Percentiles rank a stretch among this genome's conserved stretches.
These are phyloP conservation scores for Epizoanthus illoricatus DNA, from an alignment of 92 coral and sea anemone species.

Conservation along the genomic window DNA sequence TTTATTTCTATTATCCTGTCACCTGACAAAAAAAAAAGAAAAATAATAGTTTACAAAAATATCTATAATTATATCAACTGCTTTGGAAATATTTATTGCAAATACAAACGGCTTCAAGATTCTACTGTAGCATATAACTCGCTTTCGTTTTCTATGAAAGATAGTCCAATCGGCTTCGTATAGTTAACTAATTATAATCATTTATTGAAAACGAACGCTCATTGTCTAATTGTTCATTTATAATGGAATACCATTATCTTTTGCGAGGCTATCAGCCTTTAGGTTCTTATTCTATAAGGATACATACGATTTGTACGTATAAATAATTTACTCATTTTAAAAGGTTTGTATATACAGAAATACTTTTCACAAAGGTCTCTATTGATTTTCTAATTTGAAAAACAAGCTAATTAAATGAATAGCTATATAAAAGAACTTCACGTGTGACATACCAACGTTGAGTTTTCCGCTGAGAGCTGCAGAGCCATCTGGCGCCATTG, in stretches of 20 bases:
- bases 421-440: background rate
- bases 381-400: background rate
- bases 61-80: background rate
- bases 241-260: too few species aligned
- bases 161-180: too few species aligned
- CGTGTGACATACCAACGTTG: conserved; percentile 68
- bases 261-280: background rate
- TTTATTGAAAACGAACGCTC: too few species aligned
- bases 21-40: conserved; percentile 48
- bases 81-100: background rate
- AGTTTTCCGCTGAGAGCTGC: conserved; percentile 92
- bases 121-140: too few species aligned
- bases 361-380: too few species aligned
- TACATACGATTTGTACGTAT: too few species aligned
- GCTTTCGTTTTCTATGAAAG: too few species aligned
- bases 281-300: background rate
- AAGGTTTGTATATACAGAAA: too few species aligned
- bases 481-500: conserved; percentile 91
- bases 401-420: background rate
- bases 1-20: conserved; percentile 92
- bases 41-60: background rate
- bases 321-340: too few species aligned
- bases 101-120: too few species aligned
- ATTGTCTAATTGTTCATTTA: too few species aligned
- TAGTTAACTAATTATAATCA: too few species aligned